Percentiles rank a stretch among this genome's conserved stretches.
Conservation (phyloP, 2,888 invertebrate species). For the Tetragonula carbonaria region DNA sequence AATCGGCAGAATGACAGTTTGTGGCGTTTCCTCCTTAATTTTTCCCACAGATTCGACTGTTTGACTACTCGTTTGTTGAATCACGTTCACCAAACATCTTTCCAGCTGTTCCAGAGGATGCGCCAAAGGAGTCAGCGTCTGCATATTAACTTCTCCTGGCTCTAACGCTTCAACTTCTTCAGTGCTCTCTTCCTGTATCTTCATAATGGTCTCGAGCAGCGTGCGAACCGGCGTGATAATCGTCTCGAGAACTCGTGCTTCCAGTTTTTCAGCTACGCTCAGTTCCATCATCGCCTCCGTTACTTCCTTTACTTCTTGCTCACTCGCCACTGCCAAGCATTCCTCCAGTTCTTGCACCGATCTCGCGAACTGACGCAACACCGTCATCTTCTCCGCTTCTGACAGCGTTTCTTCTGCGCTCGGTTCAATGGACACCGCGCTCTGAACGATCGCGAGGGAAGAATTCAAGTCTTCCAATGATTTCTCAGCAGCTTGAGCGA, state of each 20-base stretch:
- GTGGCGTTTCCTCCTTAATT: conserved; percentile 10
- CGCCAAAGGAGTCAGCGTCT: conserved; percentile 45
- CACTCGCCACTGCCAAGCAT: conserved; percentile 31
- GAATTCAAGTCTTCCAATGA: conserved; percentile 49
- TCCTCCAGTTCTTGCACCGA: conserved; percentile 49
- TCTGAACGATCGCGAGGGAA: conserved; percentile 51
- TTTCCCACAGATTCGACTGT: conserved; percentile 47
- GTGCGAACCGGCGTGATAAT: conserved; percentile 56
- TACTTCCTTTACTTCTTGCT: neutral
- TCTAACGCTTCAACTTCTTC: conserved; percentile 35
- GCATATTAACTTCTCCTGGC: conserved; percentile 6
- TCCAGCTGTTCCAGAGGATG: conserved; percentile 61
- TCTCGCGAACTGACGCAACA: conserved; percentile 82
- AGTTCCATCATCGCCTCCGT: neutral
- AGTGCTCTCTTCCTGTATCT: conserved; percentile 55
- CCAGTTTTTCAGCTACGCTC: conserved; percentile 23
- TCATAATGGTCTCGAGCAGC: conserved; percentile 52
- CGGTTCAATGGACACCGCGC: conserved; percentile 2
- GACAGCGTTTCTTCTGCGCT: conserved; percentile 39
- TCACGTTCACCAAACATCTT: conserved; percentile 31
- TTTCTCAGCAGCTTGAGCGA: conserved; percentile 38
- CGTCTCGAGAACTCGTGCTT: conserved; percentile 48
- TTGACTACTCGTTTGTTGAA: conserved; percentile 39
- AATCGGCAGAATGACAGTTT: conserved; percentile 43
- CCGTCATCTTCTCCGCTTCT: conserved; percentile 31